Evolutionary conservation across 2,113 vertebrate species (phyloP).

Genomic region (Cathartes aura): DNA sequence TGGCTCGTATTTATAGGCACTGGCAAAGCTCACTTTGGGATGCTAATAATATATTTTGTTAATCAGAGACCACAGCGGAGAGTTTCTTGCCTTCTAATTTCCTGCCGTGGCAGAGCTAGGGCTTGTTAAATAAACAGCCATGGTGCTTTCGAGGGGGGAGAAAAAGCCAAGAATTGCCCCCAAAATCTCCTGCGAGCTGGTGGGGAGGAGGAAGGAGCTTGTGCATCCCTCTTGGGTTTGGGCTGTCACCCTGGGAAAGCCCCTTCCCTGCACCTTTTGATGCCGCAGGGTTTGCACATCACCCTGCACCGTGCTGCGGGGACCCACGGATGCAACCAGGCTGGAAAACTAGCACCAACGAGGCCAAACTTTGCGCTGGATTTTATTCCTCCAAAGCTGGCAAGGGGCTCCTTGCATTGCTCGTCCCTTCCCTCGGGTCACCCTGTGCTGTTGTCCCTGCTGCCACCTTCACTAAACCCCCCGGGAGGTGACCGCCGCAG

Average conservation of each 20-base stretch:
- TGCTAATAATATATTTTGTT: conserved; percentile 63
- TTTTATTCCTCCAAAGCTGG: background rate
- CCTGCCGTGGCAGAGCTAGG: background rate
- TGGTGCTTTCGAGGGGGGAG: background rate
- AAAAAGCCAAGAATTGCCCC: too few species aligned
- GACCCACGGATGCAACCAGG: background rate
- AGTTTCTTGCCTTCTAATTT: conserved; percentile 49
- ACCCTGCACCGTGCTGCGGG: rapidly evolving
- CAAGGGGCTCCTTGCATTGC: background rate
- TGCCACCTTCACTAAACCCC: background rate
- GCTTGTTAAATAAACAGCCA: conserved; percentile 26
- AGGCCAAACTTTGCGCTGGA: background rate
- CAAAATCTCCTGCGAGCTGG: rapidly evolving
- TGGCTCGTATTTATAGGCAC: conserved; percentile 61
- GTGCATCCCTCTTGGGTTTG: background rate
- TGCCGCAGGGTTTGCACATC: background rate
- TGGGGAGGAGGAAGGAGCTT: background rate
- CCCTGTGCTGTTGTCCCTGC: rapidly evolving
- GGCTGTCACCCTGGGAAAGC: background rate
- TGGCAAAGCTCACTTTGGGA: conserved; percentile 57
- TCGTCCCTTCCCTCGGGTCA: background rate
- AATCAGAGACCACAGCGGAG: conserved; percentile 51
- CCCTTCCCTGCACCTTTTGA: background rate
- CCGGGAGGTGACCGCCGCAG: rapidly evolving
- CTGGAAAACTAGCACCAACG: rapidly evolving